Conservation (phyloP, 2,888 invertebrate genomes). For the Ypsolopha scabrella region DNA sequence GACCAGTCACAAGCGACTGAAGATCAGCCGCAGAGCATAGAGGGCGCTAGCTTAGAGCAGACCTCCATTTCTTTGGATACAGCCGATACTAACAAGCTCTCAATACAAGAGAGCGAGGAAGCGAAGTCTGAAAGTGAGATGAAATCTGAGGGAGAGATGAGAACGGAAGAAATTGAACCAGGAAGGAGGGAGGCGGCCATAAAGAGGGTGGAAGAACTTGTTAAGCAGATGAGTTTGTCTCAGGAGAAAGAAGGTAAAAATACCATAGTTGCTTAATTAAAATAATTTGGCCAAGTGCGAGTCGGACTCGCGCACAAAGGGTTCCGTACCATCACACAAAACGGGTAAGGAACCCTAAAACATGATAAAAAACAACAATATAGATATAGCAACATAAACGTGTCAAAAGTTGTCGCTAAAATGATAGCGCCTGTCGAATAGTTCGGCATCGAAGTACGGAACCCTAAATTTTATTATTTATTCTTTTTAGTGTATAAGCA, state of each 20-base stretch:
- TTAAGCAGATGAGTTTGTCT: conserved; percentile 85
- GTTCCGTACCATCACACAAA: too few species aligned
- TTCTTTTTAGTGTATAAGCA: not conserved
- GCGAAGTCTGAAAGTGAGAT: conserved; percentile 21
- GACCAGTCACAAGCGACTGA: conserved; percentile 56
- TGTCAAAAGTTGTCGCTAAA: too few species aligned
- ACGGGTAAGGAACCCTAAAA: too few species aligned
- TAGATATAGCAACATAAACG: too few species aligned
- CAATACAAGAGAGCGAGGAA: conserved; percentile 37
- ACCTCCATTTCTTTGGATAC: conserved; percentile 35
- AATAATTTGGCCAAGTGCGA: too few species aligned
- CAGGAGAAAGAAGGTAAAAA: conserved; percentile 72
- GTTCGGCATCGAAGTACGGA: too few species aligned
- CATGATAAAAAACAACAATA: too few species aligned
- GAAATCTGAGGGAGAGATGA: conserved; percentile 19
- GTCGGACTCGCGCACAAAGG: too few species aligned
- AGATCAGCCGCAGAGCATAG: conserved; percentile 56
- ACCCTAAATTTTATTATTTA: not conserved
- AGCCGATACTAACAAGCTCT: conserved; percentile 19
- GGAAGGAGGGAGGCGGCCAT: conserved; percentile 59
- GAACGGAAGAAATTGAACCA: conserved; percentile 24
- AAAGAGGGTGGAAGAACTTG: conserved; percentile 73
- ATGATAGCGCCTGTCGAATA: too few species aligned
- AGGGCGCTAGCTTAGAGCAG: conserved; percentile 37
- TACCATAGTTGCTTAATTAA: too few species aligned